Evolutionary conservation across 2,113 vertebrate species (phyloP).

Genomic region (Labrus mixtus): DNA sequence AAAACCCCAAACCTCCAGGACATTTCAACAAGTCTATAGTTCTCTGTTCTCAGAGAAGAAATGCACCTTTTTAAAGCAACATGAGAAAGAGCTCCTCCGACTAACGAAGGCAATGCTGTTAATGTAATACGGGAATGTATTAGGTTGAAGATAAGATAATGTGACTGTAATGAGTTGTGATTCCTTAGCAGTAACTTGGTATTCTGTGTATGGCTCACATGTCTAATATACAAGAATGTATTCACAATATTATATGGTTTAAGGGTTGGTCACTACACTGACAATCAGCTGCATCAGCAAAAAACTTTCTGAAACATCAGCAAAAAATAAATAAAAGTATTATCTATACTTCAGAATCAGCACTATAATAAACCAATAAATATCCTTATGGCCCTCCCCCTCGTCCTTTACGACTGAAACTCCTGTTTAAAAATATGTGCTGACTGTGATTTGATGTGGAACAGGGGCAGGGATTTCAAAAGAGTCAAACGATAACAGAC

Average conservation of each 20-base stretch:
- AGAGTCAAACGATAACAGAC: not conserved
- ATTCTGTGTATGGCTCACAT: not conserved
- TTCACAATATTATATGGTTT: not conserved
- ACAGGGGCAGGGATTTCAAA: not conserved
- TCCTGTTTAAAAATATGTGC: not conserved
- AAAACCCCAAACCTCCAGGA: not conserved
- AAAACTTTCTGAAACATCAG: slow-evolving; percentile 54
- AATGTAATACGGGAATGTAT: not conserved
- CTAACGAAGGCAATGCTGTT: not conserved
- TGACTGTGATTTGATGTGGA: not conserved
- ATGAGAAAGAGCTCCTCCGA: not conserved
- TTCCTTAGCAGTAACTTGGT: not conserved
- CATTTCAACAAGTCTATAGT: not conserved
- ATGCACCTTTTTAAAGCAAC: not conserved
- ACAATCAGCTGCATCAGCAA: slow-evolving; percentile 47
- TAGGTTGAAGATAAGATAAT: not conserved
- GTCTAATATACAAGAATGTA: not conserved
- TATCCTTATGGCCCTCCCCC: slow-evolving; percentile 27
- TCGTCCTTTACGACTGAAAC: not conserved
- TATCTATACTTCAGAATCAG: slow-evolving; percentile 45
- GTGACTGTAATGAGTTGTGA: not conserved
- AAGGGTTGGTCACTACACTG: slow-evolving; percentile 9
- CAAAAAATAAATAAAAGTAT: slow-evolving; percentile 28
- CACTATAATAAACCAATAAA: slow-evolving; percentile 68
- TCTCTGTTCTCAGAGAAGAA: not conserved